A percentile compares a stretch with the other conserved stretches of the same genome.
These are phyloP conservation scores for Varecia variegata DNA, from an alignment of 2,797 vertebrate genomes.

Conservation along the genomic window DNA sequence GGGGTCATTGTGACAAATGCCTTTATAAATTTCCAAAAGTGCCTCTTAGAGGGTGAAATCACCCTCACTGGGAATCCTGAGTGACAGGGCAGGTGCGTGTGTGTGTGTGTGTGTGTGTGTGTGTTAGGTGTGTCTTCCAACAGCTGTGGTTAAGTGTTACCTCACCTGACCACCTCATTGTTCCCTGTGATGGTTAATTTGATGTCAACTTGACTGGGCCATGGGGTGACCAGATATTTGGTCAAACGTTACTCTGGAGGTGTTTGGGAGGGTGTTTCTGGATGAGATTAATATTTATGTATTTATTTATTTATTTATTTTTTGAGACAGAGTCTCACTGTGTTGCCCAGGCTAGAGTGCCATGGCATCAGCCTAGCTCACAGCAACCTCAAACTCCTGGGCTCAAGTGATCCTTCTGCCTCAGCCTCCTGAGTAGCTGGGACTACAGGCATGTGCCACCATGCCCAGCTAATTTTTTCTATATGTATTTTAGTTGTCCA, in stretches of 20 bases:
- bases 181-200: background rate
- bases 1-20: background rate
- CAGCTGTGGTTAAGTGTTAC: background rate
- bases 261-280: background rate
- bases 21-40: background rate
- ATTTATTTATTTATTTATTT: too few relatives aligned
- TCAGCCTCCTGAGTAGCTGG: too few relatives aligned
- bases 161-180: background rate
- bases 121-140: background rate
- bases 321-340: too few relatives aligned
- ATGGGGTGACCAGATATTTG: background rate
- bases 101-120: background rate
- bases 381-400: too few relatives aligned
- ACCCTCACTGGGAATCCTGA: background rate
- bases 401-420: too few relatives aligned
- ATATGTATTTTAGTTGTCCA: too few relatives aligned
- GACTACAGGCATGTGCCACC: too few relatives aligned
- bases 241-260: background rate
- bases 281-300: background rate
- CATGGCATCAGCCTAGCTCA: too few relatives aligned
- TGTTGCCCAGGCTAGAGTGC: too few relatives aligned
- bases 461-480: too few relatives aligned
- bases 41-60: background rate
- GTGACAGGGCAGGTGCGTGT: background rate
- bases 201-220: background rate